Percentiles rank a stretch among this genome's conserved stretches.
Evolutionary conservation across 2,888 invertebrate genomes (phyloP).

Genomic region (Polyploca ridens): DNA sequence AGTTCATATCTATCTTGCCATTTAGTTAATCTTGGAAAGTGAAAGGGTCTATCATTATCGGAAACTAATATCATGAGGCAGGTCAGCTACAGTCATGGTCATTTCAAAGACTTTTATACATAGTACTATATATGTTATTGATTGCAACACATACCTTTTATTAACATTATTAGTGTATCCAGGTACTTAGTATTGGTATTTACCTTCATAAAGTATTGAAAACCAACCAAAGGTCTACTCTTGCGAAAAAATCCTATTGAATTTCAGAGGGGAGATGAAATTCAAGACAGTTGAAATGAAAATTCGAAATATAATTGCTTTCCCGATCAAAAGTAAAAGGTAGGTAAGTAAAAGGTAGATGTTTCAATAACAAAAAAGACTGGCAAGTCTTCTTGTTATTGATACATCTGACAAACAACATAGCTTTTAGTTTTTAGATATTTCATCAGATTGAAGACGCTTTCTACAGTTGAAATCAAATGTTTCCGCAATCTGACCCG

Average conservation of each 20-base stretch:
- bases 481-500: conserved; percentile 7
- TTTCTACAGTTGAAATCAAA: neutral
- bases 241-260: neutral
- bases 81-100: too few relatives aligned
- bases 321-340: neutral
- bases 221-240: neutral
- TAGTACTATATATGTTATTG: too few relatives aligned
- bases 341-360: neutral
- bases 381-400: neutral
- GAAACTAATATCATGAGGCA: neutral
- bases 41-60: neutral
- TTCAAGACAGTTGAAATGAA: neutral
- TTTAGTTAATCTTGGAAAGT: neutral
- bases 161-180: too few relatives aligned
- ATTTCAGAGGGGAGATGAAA: neutral
- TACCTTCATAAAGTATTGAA: neutral
- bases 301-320: neutral
- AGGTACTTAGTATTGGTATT: too few relatives aligned
- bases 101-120: too few relatives aligned
- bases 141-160: too few relatives aligned
- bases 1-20: neutral
- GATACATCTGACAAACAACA: neutral
- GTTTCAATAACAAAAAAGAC: too few relatives aligned
- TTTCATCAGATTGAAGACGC: neutral
- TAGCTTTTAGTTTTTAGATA: neutral